Conservation (phyloP, 2,888 invertebrate species). For the Pristionchus maxplancki region DNA sequence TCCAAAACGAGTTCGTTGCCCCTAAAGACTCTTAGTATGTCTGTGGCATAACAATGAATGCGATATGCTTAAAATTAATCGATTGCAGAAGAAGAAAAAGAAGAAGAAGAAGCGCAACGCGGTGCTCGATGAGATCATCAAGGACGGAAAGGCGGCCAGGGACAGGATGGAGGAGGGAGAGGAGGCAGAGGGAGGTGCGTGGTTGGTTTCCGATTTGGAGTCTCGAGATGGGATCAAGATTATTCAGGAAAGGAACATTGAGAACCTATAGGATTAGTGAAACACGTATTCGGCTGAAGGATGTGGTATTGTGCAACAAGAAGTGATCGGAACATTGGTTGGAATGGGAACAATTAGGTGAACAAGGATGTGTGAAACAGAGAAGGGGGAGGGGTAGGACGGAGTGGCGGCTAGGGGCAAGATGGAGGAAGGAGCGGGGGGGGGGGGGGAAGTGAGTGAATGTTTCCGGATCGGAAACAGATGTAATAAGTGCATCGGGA, state of each 20-base stretch:
- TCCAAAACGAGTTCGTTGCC: too few relatives aligned
- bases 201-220: too few relatives aligned
- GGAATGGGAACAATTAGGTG: too few relatives aligned
- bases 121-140: constrained; percentile 27
- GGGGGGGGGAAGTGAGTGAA: too few relatives aligned
- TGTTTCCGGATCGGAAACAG: too few relatives aligned
- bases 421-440: not conserved
- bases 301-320: too few relatives aligned
- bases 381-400: not conserved
- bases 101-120: constrained; percentile 50
- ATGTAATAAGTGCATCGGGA: not conserved
- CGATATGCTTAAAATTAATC: not conserved
- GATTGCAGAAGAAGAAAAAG: constrained; percentile 47
- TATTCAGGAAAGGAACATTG: not conserved
- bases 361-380: too few relatives aligned
- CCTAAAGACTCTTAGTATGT: too few relatives aligned
- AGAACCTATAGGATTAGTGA: too few relatives aligned
- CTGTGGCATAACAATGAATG: not conserved
- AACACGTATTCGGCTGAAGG: too few relatives aligned
- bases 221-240: not conserved
- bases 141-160: not conserved
- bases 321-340: too few relatives aligned
- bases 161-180: not conserved
- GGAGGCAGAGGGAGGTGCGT: constrained; percentile 7
- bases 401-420: not conserved